phyloP scores from a whole-genome alignment of 2,888 invertebrate genomes.

The Macaria notata region DNA sequence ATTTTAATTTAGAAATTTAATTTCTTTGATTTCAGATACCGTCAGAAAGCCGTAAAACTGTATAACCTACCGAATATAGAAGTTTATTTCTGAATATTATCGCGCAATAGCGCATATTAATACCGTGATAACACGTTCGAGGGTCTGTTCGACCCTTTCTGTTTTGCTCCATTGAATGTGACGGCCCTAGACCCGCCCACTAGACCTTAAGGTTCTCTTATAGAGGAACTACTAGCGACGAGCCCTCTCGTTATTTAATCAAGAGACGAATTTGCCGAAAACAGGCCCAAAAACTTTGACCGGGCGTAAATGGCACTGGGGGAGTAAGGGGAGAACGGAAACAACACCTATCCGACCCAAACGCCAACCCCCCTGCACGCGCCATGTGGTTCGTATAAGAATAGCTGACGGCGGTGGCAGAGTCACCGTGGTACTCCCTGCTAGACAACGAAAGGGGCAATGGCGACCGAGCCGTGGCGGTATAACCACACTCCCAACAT shows the following conservation, averaged over 20 bases:
- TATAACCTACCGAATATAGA: slow-evolving; percentile 34
- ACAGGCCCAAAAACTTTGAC: slow-evolving; percentile 16
- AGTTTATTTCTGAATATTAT: slow-evolving; percentile 46
- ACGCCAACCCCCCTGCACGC: too few relatives aligned
- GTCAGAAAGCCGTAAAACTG: slow-evolving; percentile 39
- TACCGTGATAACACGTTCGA: slow-evolving; percentile 50
- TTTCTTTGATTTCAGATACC: slow-evolving; percentile 29
- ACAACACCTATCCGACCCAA: too few relatives aligned
- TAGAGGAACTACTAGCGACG: slow-evolving; percentile 22
- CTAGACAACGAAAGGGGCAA: too few relatives aligned
- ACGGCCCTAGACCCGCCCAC: slow-evolving; percentile 40
- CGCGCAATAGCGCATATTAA: slow-evolving; percentile 34
- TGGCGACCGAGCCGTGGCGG: too few relatives aligned
- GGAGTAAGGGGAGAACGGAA: too few relatives aligned
- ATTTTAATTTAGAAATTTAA: slow-evolving; percentile 42
- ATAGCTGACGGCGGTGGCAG: too few relatives aligned
- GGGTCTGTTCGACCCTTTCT: slow-evolving; percentile 29
- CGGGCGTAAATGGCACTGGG: slow-evolving; percentile 29
- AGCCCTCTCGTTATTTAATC: slow-evolving; percentile 29
- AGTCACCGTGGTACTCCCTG: too few relatives aligned
- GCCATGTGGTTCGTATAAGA: too few relatives aligned
- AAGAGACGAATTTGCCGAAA: slow-evolving; percentile 27
- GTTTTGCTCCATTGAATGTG: slow-evolving; percentile 29
- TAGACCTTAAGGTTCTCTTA: slow-evolving; percentile 33
- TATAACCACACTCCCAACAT: too few relatives aligned